Percentiles rank a stretch among this genome's conserved stretches.
These are phyloP conservation scores for Phalacrocorax brasilianus DNA, from an alignment of 2,113 vertebrate genomes.

Conservation along the genomic window DNA sequence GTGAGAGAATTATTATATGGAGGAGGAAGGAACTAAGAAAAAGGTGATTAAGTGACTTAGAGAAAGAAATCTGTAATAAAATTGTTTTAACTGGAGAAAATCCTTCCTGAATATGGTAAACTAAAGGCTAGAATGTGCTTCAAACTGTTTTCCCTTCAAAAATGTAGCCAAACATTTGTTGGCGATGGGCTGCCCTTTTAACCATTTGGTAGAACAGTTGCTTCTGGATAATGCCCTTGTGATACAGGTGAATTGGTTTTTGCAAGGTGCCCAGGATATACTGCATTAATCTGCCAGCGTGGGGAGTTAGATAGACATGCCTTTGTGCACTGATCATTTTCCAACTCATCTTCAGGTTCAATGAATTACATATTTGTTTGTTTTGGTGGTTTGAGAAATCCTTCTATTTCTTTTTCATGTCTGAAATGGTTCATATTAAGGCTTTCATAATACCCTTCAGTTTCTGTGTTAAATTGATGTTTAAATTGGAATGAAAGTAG, in stretches of 20 bases:
- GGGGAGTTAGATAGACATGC: background rate
- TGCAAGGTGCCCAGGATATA: background rate
- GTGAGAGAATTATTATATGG: background rate
- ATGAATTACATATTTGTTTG: conserved; percentile 62
- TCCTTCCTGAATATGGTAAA: background rate
- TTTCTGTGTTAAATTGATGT: conserved; percentile 80
- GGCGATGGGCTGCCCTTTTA: background rate
- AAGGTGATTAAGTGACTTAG: background rate
- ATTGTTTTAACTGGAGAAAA: background rate
- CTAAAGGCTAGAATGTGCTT: background rate
- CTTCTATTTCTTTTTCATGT: conserved; percentile 59
- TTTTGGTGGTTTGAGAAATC: conserved; percentile 49
- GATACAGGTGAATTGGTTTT: background rate
- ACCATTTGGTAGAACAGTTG: background rate
- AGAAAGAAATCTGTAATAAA: background rate
- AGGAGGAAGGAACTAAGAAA: background rate
- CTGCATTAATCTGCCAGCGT: background rate
- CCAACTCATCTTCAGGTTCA: conserved; percentile 35
- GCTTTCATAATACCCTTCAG: conserved; percentile 78
- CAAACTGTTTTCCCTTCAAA: background rate
- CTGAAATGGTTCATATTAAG: conserved; percentile 75
- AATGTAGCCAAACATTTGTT: background rate
- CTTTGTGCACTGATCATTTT: conserved; percentile 10
- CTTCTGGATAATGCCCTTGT: background rate
- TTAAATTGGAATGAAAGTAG: conserved; percentile 82